Evolutionary conservation across 1,140 invertebrate species (phyloP).

Genomic region (Caerostris darwini): DNA sequence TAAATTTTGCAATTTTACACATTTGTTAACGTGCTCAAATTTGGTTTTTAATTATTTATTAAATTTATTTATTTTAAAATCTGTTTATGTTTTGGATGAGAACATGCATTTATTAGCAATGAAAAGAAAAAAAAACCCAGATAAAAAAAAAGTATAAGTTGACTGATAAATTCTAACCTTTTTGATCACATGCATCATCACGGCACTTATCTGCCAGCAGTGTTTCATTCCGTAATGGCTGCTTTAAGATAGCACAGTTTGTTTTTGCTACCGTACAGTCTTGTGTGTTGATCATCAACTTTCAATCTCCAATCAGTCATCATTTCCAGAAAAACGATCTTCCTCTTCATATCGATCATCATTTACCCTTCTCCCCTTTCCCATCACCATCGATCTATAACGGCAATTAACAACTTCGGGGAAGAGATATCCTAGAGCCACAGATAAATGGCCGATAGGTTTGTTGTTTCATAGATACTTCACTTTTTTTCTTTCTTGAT

Average conservation of each 20-base stretch:
- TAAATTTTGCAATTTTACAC: too few species aligned
- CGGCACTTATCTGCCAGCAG: neutral
- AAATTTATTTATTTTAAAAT: too few species aligned
- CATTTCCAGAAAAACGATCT: slow-evolving; percentile 57
- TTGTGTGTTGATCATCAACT: slow-evolving; percentile 55
- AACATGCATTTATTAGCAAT: neutral
- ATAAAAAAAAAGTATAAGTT: neutral
- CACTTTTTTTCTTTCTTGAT: neutral
- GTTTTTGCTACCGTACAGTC: slow-evolving; percentile 57
- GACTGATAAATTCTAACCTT: neutral
- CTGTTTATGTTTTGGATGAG: too few species aligned
- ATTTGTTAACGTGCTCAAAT: too few species aligned
- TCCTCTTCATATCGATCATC: slow-evolving; percentile 62
- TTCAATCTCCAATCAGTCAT: slow-evolving; percentile 61
- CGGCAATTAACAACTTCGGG: slow-evolving; percentile 56
- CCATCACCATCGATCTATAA: neutral
- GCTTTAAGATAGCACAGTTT: slow-evolving; percentile 56
- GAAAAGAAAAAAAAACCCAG: neutral
- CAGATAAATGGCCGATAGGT: slow-evolving; percentile 32
- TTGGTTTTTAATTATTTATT: too few species aligned
- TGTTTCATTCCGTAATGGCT: slow-evolving; percentile 49
- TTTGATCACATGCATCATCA: slow-evolving; percentile 29
- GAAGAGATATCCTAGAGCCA: slow-evolving; percentile 4
- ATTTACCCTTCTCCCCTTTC: neutral
- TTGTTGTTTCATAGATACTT: slow-evolving; percentile 3